Evolutionary conservation across 2,888 invertebrate genomes (phyloP), one percentile per base, ranked within the genome.

Genomic region (Acrobasis repandana): DNA sequence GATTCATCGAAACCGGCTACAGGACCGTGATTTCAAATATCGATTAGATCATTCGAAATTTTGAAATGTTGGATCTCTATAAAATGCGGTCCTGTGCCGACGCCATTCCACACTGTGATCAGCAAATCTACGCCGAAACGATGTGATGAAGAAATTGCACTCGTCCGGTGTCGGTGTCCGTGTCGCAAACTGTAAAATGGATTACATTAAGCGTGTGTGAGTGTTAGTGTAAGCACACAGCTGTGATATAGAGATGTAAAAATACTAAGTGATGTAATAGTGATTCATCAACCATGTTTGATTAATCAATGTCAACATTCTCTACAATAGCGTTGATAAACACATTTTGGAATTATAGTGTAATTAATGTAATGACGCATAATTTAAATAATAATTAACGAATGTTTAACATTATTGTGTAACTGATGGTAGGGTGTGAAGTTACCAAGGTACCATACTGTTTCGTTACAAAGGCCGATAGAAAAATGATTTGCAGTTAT

Each of bases 171-270:
- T 80, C 89, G 88, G 88, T 86, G 84, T 80, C 78, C 73, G 74
- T 74, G 80, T 84, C 85, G 82, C 85, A 82, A 82, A 78, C 65
- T 77, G 75, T 85, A 79, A 59, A 77, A 64, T 72, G 68, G 63
- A 64, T 69, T 65, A 67, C 63, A 61, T 63, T 57, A 48, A 33
- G 48, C 33, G 18, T 59, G 43, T 59, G 43, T 43, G 43, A 43
- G n/a, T 33, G 58, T 65, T 60, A 62, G 63, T 64, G 60, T 76
- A 69, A 63, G 68, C 68, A 85, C 83, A 80, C 80, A 79, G 80
- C 89, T 89, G 88, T 89, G 88, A 89, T 89, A 89, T 88, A 54
- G 88, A 89, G 88, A 89, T 88, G 38, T 83, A 86, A 85, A 82
- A 79, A 43, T 43, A 43, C 80, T 76, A 83, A 79, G 81, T 85